Conservation (phyloP, 2,888 invertebrate genomes). For the Eupeodes luniger region DNA sequence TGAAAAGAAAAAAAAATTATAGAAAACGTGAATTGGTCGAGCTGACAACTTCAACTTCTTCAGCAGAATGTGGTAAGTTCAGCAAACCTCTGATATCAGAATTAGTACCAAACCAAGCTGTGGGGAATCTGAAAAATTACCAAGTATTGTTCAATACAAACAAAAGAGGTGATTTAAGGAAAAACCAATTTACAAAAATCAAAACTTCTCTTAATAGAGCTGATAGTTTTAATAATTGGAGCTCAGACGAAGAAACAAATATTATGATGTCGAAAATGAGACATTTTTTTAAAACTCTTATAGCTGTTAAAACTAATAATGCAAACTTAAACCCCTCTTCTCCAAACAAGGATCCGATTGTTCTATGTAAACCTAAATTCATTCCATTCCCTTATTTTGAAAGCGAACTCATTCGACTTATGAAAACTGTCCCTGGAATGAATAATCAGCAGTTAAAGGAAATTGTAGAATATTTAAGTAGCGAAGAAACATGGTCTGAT, state of each 20-base stretch:
- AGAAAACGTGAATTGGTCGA: conserved; percentile 58
- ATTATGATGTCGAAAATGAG: conserved; percentile 98
- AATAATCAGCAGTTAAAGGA: conserved; percentile 95
- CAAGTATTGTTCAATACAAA: not conserved
- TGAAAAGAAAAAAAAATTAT: conserved; percentile 52
- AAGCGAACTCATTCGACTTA: conserved; percentile 93
- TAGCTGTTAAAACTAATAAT: conserved; percentile 86
- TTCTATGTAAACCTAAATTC: conserved; percentile 88
- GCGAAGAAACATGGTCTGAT: conserved; percentile 97
- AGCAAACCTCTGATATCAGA: not conserved
- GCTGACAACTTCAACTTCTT: not conserved
- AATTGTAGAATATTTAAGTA: conserved; percentile 95
- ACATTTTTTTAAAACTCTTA: conserved; percentile 95
- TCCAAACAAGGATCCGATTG: conserved; percentile 77
- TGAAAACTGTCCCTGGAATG: conserved; percentile 97
- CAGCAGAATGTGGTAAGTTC: conserved; percentile 67
- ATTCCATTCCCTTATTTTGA: conserved; percentile 95
- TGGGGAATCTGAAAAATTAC: not conserved
- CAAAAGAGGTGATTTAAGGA: not conserved
- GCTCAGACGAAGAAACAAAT: conserved; percentile 96
- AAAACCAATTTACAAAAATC: conserved; percentile 52
- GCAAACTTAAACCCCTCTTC: conserved; percentile 83
- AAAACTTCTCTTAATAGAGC: conserved; percentile 88
- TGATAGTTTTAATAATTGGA: conserved; percentile 97
- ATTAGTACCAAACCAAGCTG: not conserved